phyloP scores from a whole-genome alignment of 2,113 vertebrate species.

The Gallinago media region DNA sequence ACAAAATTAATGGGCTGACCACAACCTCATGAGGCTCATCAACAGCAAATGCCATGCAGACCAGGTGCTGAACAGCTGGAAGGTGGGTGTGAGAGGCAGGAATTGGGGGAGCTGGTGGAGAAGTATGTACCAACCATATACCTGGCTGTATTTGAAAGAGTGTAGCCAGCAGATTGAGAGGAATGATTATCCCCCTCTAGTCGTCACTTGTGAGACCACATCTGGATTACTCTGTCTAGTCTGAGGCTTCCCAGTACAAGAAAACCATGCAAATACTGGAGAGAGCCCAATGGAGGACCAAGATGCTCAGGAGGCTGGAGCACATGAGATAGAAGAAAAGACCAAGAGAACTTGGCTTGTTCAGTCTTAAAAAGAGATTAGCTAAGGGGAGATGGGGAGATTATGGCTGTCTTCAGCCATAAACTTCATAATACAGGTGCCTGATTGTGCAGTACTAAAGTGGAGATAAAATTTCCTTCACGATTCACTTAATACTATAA shows the following conservation, averaged over 20 bases:
- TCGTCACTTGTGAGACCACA: neutral
- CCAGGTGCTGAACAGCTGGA: neutral
- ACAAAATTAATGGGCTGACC: neutral
- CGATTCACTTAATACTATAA: neutral
- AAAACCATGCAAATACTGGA: neutral
- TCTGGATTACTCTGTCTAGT: neutral
- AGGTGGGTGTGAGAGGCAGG: neutral
- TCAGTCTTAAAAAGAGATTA: neutral
- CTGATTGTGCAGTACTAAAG: neutral
- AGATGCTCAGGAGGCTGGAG: neutral
- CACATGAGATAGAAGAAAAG: neutral
- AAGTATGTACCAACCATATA: fast-evolving
- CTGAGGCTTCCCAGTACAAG: too few relatives aligned
- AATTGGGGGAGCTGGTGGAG: neutral
- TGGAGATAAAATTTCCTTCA: neutral
- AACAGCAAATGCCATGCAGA: neutral
- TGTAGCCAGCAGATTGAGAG: neutral
- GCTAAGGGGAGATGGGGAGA: neutral
- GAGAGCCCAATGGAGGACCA: neutral
- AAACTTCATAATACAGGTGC: neutral
- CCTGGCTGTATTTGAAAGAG: neutral
- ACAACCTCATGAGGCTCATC: neutral
- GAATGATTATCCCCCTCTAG: neutral
- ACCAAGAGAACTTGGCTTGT: neutral
- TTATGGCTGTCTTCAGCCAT: neutral